Conservation (phyloP, 2,797 vertebrate species). For the Sebastes taczanowskii region DNA sequence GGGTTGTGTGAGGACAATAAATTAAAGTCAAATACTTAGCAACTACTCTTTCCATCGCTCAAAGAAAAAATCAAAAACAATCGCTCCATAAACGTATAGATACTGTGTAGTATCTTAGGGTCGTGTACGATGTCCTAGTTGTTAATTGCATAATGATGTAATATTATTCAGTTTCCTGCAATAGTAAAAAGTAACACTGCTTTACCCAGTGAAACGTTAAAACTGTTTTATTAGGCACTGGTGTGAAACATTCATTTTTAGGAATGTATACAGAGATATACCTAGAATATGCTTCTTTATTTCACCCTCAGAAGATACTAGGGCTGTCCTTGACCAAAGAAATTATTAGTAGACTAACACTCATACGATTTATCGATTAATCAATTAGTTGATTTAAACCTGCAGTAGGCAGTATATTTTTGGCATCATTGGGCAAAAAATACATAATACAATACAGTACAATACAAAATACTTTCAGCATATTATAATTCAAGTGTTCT, state of each 20-base stretch:
- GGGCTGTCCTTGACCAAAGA: neutral
- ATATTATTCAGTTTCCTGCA: neutral
- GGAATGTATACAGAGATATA: neutral
- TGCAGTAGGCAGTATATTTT: too few species aligned
- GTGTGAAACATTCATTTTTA: neutral
- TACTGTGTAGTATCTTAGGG: neutral
- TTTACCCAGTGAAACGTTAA: neutral
- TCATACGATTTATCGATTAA: neutral
- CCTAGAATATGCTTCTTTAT: neutral
- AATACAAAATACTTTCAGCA: too few species aligned
- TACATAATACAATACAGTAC: too few species aligned
- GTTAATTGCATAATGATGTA: neutral
- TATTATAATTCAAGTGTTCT: too few species aligned
- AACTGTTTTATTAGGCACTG: neutral
- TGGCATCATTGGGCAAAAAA: too few species aligned
- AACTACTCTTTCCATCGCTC: neutral
- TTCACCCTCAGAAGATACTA: neutral
- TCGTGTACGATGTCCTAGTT: neutral
- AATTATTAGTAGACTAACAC: neutral
- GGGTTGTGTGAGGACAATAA: neutral
- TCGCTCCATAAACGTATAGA: neutral
- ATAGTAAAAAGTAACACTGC: neutral
- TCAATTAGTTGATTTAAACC: too few species aligned
- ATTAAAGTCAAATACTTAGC: neutral
- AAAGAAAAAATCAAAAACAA: neutral